Base-by-base conservation (phyloP, 2,888 invertebrate species). In the Adelognathus sp. region DNA sequence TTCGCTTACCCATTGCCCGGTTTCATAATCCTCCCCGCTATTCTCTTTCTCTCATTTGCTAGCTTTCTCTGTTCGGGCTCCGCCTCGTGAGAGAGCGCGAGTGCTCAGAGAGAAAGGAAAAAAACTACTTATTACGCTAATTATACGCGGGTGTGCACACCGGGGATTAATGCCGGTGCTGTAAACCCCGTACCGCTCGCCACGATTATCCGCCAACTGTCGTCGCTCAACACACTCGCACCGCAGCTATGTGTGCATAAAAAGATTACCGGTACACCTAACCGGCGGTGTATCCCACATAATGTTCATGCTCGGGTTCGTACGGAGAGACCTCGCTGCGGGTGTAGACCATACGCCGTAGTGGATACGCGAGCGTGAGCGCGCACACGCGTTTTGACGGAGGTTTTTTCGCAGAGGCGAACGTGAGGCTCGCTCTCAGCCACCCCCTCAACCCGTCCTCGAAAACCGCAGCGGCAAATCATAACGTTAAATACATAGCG, bases 91-190 rank as follows among this genome's bases (percentile, higher is more conserved):
- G 33, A 71, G 64, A 60, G n/a, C n/a, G n/a, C 31, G 54, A 41
- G 29, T 46, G 73, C n/a, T 39, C 67, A 29, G n/a, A 36, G 18
- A 60, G 41, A 46, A 52, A 46, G 21, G n/a, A 50, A 50, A 83
- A 90, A 89, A 89, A 89, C 90, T 88, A 88, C 89, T 90, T 90
- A 90, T 90, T 90, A 90, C 90, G 89, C 90, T 90, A 90, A 90
- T 90, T 90, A 90, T 90, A 90, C 90, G 88, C 88, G 87, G 80
- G 84, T 85, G 76, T 66, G 85, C 75, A 81, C 72, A 81, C 79
- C 67, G 75, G 81, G 80, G 80, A 80, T 76, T 78, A 74, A 79
- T 76, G 69, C 76, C 64, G 70, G 75, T 70, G 64, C 61, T 64
- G 58, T 66, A 73, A n/a, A 79, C 79, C 84, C 81, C 80, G 79